These are phyloP conservation scores for Volucella bombylans DNA, from an alignment of 2,888 invertebrate species.

Conservation along the genomic window DNA sequence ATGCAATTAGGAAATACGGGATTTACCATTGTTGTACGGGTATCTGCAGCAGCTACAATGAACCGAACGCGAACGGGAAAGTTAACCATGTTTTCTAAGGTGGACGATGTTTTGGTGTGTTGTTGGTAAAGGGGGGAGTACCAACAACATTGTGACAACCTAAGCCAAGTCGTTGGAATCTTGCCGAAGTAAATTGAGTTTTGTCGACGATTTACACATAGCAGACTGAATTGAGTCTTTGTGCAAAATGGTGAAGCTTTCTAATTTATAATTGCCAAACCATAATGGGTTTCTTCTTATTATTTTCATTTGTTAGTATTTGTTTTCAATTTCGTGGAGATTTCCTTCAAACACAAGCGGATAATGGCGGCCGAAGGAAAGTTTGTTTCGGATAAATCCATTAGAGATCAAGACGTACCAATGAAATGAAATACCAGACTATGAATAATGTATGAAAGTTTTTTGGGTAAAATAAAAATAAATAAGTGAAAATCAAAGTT, in stretches of 20 bases:
- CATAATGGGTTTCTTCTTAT: conserved; percentile 5
- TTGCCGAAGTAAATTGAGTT: conserved; percentile 66
- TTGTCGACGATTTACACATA: conserved; percentile 43
- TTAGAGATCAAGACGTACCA: background rate
- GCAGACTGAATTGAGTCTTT: conserved; percentile 26
- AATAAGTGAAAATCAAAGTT: no score
- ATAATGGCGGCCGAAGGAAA: background rate
- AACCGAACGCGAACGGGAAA: conserved; percentile 49
- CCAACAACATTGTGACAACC: conserved; percentile 53
- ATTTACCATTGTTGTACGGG: conserved; percentile 66
- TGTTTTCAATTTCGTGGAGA: conserved; percentile 59
- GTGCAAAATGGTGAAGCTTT: conserved; percentile 49
- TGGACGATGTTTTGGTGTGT: conserved; percentile 10
- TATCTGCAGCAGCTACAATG: conserved; percentile 13
- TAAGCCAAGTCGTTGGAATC: conserved; percentile 58
- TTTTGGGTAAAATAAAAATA: no score
- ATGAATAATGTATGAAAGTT: no score
- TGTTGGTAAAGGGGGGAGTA: background rate
- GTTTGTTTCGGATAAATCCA: background rate
- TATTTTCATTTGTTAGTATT: conserved; percentile 56
- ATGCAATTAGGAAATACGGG: conserved; percentile 74
- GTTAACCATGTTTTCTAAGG: conserved; percentile 67
- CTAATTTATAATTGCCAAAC: conserved; percentile 69
- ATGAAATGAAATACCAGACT: background rate
- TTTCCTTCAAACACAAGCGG: conserved; percentile 14